Evolutionary conservation across 1,140 invertebrate genomes (phyloP).

Genomic region (Saccostrea cuccullata): DNA sequence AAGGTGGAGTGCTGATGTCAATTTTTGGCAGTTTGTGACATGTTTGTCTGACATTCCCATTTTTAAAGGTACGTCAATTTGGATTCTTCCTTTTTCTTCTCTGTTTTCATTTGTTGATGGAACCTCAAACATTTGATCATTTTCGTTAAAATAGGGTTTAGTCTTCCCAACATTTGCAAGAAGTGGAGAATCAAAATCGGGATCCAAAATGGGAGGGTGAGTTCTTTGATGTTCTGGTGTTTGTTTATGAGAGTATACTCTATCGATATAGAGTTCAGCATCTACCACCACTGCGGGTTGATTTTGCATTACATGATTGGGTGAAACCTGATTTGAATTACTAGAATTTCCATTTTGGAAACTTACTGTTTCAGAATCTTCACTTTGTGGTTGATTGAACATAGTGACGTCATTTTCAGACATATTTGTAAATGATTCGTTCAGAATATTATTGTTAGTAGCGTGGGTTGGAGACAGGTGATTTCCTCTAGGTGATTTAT

Average conservation of each 20-base stretch:
- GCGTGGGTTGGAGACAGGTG: background rate
- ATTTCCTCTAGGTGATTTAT: constrained; percentile 47
- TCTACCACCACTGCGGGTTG: constrained; percentile 52
- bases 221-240: constrained; percentile 17
- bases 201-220: constrained; percentile 44
- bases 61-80: constrained; percentile 46
- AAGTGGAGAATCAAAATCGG: constrained; percentile 53
- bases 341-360: constrained; percentile 46
- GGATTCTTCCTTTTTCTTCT: constrained; percentile 31
- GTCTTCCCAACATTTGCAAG: background rate
- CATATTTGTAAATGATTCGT: constrained; percentile 52
- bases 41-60: constrained; percentile 63
- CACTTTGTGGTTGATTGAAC: constrained; percentile 59
- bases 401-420: constrained; percentile 57
- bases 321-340: constrained; percentile 36
- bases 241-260: constrained; percentile 50
- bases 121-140: constrained; percentile 28
- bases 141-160: background rate
- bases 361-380: constrained; percentile 64
- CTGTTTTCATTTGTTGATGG: background rate
- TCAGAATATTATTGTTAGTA: constrained; percentile 50
- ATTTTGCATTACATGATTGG: constrained; percentile 19
- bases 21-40: constrained; percentile 59
- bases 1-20: constrained; percentile 58
- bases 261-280: constrained; percentile 55